Evolutionary conservation across 1,140 invertebrate species (phyloP).

Genomic region (Ladona fulva): DNA sequence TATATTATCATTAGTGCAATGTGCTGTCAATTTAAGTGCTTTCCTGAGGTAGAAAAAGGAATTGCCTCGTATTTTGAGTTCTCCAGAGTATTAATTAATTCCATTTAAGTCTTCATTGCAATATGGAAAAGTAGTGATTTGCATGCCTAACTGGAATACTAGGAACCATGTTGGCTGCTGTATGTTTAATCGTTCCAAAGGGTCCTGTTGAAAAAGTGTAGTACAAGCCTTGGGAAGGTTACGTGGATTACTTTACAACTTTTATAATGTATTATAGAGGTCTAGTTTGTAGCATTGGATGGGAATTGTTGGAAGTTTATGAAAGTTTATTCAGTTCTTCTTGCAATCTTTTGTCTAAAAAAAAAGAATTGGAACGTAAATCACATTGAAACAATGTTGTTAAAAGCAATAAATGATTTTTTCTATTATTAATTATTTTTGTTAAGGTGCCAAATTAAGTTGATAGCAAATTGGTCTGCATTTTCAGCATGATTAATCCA

Average conservation of each 20-base stretch:
- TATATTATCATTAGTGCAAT: neutral
- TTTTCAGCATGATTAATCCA: neutral
- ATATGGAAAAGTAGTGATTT: neutral
- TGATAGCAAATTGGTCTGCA: neutral
- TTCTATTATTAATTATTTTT: neutral
- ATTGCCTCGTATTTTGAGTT: neutral
- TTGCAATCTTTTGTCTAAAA: neutral
- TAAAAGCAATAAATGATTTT: neutral
- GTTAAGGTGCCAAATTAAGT: neutral
- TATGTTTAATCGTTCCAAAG: neutral
- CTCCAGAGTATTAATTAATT: neutral
- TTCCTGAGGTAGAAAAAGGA: neutral
- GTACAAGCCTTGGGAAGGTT: neutral
- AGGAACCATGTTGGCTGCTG: neutral
- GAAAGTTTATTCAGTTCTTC: neutral
- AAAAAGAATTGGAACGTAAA: neutral
- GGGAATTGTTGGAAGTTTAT: neutral
- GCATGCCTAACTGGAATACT: neutral
- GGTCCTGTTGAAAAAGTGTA: neutral
- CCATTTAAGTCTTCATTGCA: neutral
- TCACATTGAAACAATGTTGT: neutral
- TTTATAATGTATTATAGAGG: neutral
- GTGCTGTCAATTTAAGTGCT: conserved; percentile 1
- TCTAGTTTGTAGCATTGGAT: neutral
- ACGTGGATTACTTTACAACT: conserved; percentile 1